A percentile compares a stretch with the other conserved stretches of the same genome.
Conservation (phyloP, 1,140 invertebrate species). For the Calephelis nemesis region DNA sequence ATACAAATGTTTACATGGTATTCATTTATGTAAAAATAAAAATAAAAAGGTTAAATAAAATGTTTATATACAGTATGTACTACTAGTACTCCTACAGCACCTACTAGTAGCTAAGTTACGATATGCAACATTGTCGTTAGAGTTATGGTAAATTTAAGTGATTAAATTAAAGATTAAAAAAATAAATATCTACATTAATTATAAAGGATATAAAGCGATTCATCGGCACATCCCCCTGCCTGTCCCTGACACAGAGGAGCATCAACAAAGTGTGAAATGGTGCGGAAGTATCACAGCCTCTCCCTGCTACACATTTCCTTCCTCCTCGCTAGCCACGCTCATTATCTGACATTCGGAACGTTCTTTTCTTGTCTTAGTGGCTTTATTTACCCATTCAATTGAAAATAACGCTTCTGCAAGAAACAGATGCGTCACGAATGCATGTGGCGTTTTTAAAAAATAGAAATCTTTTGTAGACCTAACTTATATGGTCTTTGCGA, state of each 20-base stretch:
- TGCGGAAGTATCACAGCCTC: conserved; percentile 62
- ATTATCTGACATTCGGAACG: conserved; percentile 66
- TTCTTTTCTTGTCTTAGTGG: conserved; percentile 65
- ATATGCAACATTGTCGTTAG: too few species aligned
- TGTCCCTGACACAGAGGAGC: conserved; percentile 53
- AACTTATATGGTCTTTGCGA: too few species aligned
- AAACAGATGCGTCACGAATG: conserved; percentile 30
- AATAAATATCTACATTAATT: not conserved
- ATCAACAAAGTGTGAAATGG: conserved; percentile 71
- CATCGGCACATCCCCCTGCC: conserved; percentile 35
- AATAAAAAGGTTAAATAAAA: too few species aligned
- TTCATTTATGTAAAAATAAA: too few species aligned
- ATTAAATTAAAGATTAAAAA: not conserved
- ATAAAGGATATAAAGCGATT: conserved; percentile 28
- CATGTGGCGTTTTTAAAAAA: not conserved
- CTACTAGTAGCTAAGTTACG: too few species aligned
- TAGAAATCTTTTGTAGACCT: too few species aligned
- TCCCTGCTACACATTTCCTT: conserved; percentile 60
- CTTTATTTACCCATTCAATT: conserved; percentile 64
- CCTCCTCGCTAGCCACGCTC: conserved; percentile 64
- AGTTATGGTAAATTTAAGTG: not conserved
- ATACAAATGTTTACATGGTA: too few species aligned
- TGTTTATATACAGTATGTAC: too few species aligned
- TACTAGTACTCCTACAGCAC: too few species aligned
- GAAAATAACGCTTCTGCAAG: conserved; percentile 32